Base-by-base conservation (phyloP, 2,888 invertebrate species). In the Aleiodes alternator region DNA sequence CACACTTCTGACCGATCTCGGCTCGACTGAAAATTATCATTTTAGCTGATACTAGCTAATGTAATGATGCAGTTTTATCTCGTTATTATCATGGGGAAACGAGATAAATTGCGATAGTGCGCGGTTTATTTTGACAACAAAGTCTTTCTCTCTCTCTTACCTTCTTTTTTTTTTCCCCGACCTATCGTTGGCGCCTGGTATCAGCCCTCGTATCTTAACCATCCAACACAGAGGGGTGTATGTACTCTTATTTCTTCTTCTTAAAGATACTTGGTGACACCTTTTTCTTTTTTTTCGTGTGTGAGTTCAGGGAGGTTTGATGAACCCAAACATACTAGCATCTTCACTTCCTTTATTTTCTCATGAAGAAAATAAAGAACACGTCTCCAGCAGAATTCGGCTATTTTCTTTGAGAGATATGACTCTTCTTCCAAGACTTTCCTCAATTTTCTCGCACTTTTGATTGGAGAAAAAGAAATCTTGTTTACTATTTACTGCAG, bases 51-150 rank as follows among this genome's bases (percentile, higher is more conserved):
- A 89, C 61, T 89, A 89, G 87, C 87, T 88, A 89, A 89, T 89
- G 87, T 89, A 87, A 89, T 89, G 88, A 89, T 89, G 89, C 89
- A 89, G 88, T 89, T 89, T 89, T 89, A 89, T 89, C 89, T 89
- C 87, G 87, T 89, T 23, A 89, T 89, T 89, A 89, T 89, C 89
- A 89, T 89, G 89, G 89, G 89, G 89, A 88, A 89, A 89, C 87
- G 88, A 89, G 89, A 89, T 89, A 89, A 89, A 89, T 89, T 85
- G 89, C 89, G 89, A 89, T 89, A 89, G 89, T 89, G 88, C 87
- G 86, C 87, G 86, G 88, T 89, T 88, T 88, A 89, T 89, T 89
- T 89, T 89, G 89, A 89, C 89, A 89, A 84, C 86, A 85, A 23
- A 23, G 23, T 23, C 23, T 23, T 2, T 23, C 23, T 23, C 23